Evolutionary conservation across 2,888 invertebrate species (phyloP), one percentile per base, ranked within the genome.

Genomic region (Lepidocyrtoides sp.): DNA sequence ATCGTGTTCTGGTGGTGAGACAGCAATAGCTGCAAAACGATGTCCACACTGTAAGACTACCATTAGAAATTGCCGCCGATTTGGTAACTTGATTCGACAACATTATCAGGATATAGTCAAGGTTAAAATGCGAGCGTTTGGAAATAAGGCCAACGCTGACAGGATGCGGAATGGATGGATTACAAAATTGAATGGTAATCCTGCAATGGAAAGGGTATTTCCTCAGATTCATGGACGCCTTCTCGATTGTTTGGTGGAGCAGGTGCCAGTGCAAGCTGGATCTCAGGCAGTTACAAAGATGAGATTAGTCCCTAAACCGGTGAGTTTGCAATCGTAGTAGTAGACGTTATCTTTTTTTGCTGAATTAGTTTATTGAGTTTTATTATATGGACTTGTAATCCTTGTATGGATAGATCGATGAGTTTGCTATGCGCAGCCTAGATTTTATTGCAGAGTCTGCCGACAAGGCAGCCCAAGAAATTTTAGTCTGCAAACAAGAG

Each of bases 111-210:
- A 92, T 17, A 89, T 92, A 0, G 48, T 89, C 0, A 75, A 36
- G n/a, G 92, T 92, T 10, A 92, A 89, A 89, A 89, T 83, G 89
- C 75, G 77, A 17, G 32, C 89, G 0, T 82, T 63, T 36, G 89
- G 89, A 23, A 89, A 89, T 63, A 72, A 20, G 44, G 89, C 89
- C 0, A 89, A 89, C 41, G 84, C 44, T 23, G 77, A 89, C 14
- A 44, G 63, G 20, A 44, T 89, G 84, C 57, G 82, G 4, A 60
- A 89, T 17, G n/a, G 20, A n/a, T 89, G 89, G 89, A 84, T 89
- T 23, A n/a, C 20, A 0, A 44, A 10, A 4, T 29, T 89, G 0
- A 63, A 63, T 48, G 20, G 44, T 29, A 26, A 51, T 77, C 12
- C 48, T n/a, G 14, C 23, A 20, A 57, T 89, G 48, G 83, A 75